Percentiles rank a stretch among this genome's conserved stretches.
phyloP scores from a whole-genome alignment of 1,140 invertebrate species.

The Drosophila repletoides region DNA sequence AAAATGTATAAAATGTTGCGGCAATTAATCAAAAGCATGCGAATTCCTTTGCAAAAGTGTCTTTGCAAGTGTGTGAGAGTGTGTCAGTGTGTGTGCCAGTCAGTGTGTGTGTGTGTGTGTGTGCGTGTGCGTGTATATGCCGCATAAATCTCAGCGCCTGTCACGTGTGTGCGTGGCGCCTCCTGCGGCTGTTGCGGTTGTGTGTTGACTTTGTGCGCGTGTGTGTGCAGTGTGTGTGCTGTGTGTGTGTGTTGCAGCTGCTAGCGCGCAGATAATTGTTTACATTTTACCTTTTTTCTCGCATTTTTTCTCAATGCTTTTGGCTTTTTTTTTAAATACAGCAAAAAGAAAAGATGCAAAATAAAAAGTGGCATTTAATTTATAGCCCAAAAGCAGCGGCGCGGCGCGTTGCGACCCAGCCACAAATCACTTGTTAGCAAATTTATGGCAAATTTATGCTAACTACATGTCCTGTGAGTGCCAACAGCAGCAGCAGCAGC shows the following conservation, averaged over 20 bases:
- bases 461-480: slow-evolving; percentile 66
- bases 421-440: slow-evolving; percentile 80
- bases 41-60: slow-evolving; percentile 69
- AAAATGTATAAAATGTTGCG: slow-evolving; percentile 72
- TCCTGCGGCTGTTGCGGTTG: slow-evolving; percentile 48
- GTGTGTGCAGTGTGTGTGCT: slow-evolving; percentile 10
- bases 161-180: slow-evolving; percentile 49
- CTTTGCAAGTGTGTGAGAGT: slow-evolving; percentile 14
- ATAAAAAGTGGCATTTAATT: slow-evolving; percentile 72
- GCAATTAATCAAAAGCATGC: slow-evolving; percentile 78
- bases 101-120: slow-evolving; percentile 36
- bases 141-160: slow-evolving; percentile 73
- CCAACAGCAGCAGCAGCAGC: slow-evolving; percentile 30
- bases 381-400: slow-evolving; percentile 55
- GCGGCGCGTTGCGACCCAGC: slow-evolving; percentile 21
- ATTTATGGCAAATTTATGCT: slow-evolving; percentile 81
- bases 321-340: slow-evolving; percentile 9
- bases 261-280: slow-evolving; percentile 76
- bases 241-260: slow-evolving; percentile 37
- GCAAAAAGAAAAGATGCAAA: slow-evolving; percentile 43
- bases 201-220: slow-evolving; percentile 38
- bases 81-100: not conserved
- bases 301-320: not conserved
- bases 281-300: slow-evolving; percentile 74
- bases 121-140: slow-evolving; percentile 38